A percentile compares a stretch with the other conserved stretches of the same genome.
These are phyloP conservation scores for Ornithoptera alexandrae DNA, from an alignment of 2,888 invertebrate species.

Conservation along the genomic window DNA sequence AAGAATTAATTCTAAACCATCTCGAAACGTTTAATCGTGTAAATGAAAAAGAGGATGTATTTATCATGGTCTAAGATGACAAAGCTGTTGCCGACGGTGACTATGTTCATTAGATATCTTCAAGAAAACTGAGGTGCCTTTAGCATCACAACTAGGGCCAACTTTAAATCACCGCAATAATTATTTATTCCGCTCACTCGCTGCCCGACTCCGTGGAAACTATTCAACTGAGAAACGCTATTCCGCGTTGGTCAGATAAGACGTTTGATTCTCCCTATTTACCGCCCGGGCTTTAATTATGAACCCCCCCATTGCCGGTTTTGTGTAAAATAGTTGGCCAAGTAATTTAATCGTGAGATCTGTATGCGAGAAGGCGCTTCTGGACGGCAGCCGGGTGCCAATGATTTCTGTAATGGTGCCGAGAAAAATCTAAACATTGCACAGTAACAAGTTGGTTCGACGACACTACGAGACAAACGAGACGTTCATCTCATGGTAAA, in stretches of 20 bases:
- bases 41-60: not conserved
- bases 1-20: no score
- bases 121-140: constrained; percentile 43
- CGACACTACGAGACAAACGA: not conserved
- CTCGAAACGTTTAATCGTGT: not conserved
- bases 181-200: constrained; percentile 80
- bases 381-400: constrained; percentile 48
- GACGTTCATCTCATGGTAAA: no score
- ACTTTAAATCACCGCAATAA: constrained; percentile 75
- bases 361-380: constrained; percentile 39
- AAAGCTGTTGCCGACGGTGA: constrained; percentile 55
- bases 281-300: constrained; percentile 76
- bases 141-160: constrained; percentile 55
- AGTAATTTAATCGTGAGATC: constrained; percentile 72
- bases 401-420: constrained; percentile 36
- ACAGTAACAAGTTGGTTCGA: constrained; percentile 12
- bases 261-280: constrained; percentile 77
- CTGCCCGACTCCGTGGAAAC: constrained; percentile 65
- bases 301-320: constrained; percentile 64
- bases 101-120: constrained; percentile 69
- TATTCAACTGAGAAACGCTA: constrained; percentile 77
- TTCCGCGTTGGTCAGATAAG: constrained; percentile 78
- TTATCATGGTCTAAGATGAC: constrained; percentile 34
- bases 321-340: constrained; percentile 78
- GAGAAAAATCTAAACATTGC: constrained; percentile 29